Percentiles rank a stretch among this genome's conserved stretches.
phyloP scores from a whole-genome alignment of 2,113 vertebrate species.

The Pyrgilauda ruficollis region DNA sequence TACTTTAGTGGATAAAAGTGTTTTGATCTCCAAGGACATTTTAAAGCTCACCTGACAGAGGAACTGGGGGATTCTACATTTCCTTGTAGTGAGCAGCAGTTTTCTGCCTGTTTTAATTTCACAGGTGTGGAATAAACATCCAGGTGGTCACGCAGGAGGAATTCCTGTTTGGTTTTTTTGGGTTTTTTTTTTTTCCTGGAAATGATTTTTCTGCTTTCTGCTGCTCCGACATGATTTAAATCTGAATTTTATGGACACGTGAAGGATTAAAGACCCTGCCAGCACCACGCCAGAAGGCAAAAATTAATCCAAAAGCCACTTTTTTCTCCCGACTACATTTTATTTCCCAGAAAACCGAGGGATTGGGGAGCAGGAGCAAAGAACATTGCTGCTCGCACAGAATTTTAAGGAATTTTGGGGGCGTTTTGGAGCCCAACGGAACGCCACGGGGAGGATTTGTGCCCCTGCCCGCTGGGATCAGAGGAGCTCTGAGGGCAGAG shows the following conservation, averaged over 20 bases:
- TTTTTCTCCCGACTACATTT: not conserved
- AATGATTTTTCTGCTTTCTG: not conserved
- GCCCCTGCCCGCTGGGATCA: not conserved
- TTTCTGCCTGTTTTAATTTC: not conserved
- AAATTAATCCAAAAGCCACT: not conserved
- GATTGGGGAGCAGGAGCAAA: not conserved
- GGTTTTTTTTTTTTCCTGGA: not conserved
- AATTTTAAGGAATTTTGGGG: not conserved
- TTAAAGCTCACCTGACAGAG: not conserved
- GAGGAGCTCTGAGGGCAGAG: not conserved
- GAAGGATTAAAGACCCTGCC: not conserved
- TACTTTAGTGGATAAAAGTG: not conserved
- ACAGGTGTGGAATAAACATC: accelerated
- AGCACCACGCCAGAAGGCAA: not conserved
- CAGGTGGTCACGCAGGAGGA: not conserved
- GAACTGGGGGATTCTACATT: not conserved
- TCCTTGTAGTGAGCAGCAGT: not conserved
- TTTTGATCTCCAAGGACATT: not conserved
- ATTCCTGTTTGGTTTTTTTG: not conserved
- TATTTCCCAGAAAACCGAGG: not conserved
- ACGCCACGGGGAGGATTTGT: not conserved
- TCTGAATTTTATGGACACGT: accelerated
- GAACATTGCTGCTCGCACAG: accelerated
- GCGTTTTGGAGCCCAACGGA: not conserved
- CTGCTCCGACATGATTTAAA: not conserved